These are phyloP conservation scores for Trididemnum clinides DNA, from an alignment of 23 tunicate genomes.

Conservation along the genomic window DNA sequence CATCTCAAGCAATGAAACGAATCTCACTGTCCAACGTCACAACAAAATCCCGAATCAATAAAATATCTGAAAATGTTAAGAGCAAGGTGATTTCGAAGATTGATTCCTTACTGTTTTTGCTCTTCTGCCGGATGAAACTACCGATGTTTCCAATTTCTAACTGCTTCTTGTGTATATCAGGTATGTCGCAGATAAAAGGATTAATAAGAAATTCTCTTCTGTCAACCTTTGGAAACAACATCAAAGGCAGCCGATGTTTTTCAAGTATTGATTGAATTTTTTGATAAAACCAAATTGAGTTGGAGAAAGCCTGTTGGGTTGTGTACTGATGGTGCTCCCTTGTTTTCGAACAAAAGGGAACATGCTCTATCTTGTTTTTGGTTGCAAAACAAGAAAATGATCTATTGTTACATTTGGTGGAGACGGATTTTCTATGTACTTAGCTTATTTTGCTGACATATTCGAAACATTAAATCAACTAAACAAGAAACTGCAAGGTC, in stretches of 20 bases:
- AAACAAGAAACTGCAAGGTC: too few relatives aligned
- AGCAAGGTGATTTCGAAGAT: slow-evolving; percentile 3
- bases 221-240: slow-evolving; percentile 49
- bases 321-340: too few relatives aligned
- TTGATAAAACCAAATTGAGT: slow-evolving; percentile 20
- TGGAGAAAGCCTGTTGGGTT: too few relatives aligned
- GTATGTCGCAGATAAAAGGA: too few relatives aligned
- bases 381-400: slow-evolving; percentile 25
- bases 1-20: slow-evolving; percentile 41
- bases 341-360: slow-evolving; percentile 39
- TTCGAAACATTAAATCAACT: too few relatives aligned
- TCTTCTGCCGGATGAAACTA: slow-evolving; percentile 38
- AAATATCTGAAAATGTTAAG: slow-evolving; percentile 34
- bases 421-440: slow-evolving; percentile 1
- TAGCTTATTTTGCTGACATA: too few relatives aligned
- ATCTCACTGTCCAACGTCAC: too few relatives aligned
- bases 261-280: slow-evolving; percentile 38
- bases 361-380: slow-evolving; percentile 33
- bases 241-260: too few relatives aligned
- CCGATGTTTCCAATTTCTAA: slow-evolving; percentile 38
- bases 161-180: slow-evolving; percentile 20
- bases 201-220: too few relatives aligned
- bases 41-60: slow-evolving; percentile 27
- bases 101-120: slow-evolving; percentile 21
- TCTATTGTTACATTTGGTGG: background rate